phyloP scores from a whole-genome alignment of 2,888 invertebrate species.

The Malthinus seriepunctatus region DNA sequence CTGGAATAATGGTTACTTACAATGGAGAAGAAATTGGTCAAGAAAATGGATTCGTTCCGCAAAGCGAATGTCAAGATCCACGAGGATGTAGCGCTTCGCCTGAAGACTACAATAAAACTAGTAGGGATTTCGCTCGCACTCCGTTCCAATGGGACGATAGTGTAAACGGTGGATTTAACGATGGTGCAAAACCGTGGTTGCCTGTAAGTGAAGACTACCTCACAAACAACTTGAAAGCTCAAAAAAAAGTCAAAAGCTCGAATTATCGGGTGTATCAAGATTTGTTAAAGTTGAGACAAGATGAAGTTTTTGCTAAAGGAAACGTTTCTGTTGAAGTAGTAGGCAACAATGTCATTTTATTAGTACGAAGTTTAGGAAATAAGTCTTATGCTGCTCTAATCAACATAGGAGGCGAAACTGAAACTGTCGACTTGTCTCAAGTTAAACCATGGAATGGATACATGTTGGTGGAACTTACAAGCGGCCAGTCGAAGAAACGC shows the following conservation, averaged over 20 bases:
- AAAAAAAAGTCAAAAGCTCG: slow-evolving; percentile 55
- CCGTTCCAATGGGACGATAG: slow-evolving; percentile 79
- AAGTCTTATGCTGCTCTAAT: slow-evolving; percentile 34
- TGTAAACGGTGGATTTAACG: slow-evolving; percentile 61
- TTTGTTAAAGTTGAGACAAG: slow-evolving; percentile 60
- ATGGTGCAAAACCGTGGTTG: slow-evolving; percentile 63
- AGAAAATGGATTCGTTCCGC: slow-evolving; percentile 61
- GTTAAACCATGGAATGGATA: not conserved
- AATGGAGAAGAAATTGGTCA: slow-evolving; percentile 85
- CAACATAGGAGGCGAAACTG: slow-evolving; percentile 53
- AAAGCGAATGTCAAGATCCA: slow-evolving; percentile 59
- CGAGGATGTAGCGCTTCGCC: slow-evolving; percentile 61
- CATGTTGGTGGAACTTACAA: not conserved
- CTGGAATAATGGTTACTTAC: slow-evolving; percentile 84
- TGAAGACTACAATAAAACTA: slow-evolving; percentile 59
- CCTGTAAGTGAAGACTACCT: slow-evolving; percentile 67
- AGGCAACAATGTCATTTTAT: slow-evolving; percentile 25
- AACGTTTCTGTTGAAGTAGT: slow-evolving; percentile 59
- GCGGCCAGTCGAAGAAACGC: not conserved
- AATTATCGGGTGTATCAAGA: slow-evolving; percentile 67
- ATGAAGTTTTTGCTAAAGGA: slow-evolving; percentile 59
- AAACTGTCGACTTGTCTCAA: not conserved
- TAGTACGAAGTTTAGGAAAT: slow-evolving; percentile 29
- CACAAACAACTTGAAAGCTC: slow-evolving; percentile 61
- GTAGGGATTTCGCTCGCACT: slow-evolving; percentile 76